A percentile compares a stretch with the other conserved stretches of the same genome.
These are phyloP conservation scores for Lordiphosa collinella DNA, from an alignment of 1,140 invertebrate genomes.

Conservation along the genomic window DNA sequence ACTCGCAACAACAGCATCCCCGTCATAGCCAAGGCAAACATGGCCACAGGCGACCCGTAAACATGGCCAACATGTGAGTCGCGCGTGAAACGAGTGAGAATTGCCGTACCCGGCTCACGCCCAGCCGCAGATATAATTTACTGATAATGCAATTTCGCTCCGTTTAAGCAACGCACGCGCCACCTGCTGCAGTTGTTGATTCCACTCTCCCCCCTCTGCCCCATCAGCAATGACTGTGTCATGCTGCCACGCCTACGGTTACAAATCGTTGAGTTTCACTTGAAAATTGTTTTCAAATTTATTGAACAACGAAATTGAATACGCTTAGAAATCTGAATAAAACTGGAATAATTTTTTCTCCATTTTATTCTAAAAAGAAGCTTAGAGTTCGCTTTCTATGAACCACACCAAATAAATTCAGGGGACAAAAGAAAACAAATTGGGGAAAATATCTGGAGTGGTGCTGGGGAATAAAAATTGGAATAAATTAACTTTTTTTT, in stretches of 20 bases:
- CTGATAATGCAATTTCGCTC: slow-evolving; percentile 56
- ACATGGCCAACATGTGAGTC: slow-evolving; percentile 46
- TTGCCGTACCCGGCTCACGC: slow-evolving; percentile 2
- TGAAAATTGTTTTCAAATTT: slow-evolving; percentile 3
- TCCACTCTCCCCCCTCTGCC: neutral
- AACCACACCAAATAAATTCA: too few relatives aligned
- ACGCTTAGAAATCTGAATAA: too few relatives aligned
- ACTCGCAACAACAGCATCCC: slow-evolving; percentile 13
- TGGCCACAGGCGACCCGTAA: slow-evolving; percentile 57
- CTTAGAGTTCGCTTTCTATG: too few relatives aligned
- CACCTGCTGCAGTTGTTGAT: slow-evolving; percentile 35
- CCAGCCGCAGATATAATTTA: slow-evolving; percentile 68
- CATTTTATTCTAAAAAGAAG: too few relatives aligned
- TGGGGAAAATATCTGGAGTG: too few relatives aligned
- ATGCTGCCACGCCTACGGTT: too few relatives aligned
- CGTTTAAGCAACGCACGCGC: slow-evolving; percentile 35
- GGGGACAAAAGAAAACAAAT: too few relatives aligned
- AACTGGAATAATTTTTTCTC: too few relatives aligned
- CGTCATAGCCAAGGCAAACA: slow-evolving; percentile 31
- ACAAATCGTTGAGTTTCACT: neutral
- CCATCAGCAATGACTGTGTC: too few relatives aligned
- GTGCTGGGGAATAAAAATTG: too few relatives aligned
- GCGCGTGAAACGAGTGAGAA: slow-evolving; percentile 11
- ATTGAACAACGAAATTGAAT: too few relatives aligned
- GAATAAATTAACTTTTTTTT: too few relatives aligned